Evolutionary conservation across 2,113 vertebrate genomes (phyloP), one percentile per base, ranked within the genome.

Genomic region (Misgurnus anguillicaudatus): DNA sequence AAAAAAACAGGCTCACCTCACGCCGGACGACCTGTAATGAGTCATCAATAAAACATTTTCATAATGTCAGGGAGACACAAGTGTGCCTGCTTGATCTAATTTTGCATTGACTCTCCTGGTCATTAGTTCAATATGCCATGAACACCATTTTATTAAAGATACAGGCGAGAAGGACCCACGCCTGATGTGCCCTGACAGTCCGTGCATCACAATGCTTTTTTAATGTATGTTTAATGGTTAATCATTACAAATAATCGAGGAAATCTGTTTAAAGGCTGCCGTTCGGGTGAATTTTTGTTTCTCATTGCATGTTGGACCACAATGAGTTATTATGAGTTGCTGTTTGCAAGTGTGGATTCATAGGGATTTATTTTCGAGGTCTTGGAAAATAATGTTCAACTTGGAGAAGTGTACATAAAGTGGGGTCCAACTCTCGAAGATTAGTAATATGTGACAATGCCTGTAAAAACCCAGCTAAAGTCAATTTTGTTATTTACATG

Each of bases 31-130:
- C 88, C 89, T 89, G 89, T 92, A 91, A 92, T 92, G 88, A 94
- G 84, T 88, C 89, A 91, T 93, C 91, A 92, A 93, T 93, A 93
- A 93, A 93, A 93, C 91, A 93, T 93, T 84, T 85, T 92, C 86
- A 87, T 92, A 91, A 92, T 91, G 92, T 92, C 91, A 89, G 86
- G 80, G 69, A 90, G 90, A 92, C 88, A 90, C 81, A 85, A 85
- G 85, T 88, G 83, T 82, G 84, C 87, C 85, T 80, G 87, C 87
- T 75, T 87, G 47, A 86, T 87, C 86, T 91, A 89, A 91, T 92
- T 94, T 91, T 89, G 87, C 89, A 89, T 80, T 51, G 81, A 78
- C 86, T 13, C 82, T 78, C 87, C 83, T 78, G 86, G 90, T 91
- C 91, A 89, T 91, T 92, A 88, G 92, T 90, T 91, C 87, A 91